These are phyloP conservation scores for Eucera pruinosa DNA, from an alignment of 2,888 invertebrate species.

Conservation along the genomic window DNA sequence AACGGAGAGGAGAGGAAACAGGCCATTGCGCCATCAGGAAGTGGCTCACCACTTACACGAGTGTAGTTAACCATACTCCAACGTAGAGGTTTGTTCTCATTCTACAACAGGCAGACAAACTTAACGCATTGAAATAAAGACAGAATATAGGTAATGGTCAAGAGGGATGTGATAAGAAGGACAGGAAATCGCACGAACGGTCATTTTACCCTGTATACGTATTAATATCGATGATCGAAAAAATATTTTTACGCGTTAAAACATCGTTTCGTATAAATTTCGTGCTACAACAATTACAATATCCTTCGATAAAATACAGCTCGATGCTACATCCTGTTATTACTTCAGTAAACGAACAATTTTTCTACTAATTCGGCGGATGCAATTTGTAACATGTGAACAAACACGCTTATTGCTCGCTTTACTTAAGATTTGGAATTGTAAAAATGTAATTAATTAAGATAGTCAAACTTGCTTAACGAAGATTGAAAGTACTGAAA, in stretches of 20 bases:
- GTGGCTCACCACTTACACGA: conserved; percentile 76
- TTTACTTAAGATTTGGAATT: neutral
- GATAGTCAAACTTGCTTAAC: neutral
- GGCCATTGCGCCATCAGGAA: conserved; percentile 82
- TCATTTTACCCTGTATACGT: conserved; percentile 49
- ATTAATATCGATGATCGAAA: conserved; percentile 20
- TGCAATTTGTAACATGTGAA: neutral
- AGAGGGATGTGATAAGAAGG: conserved; percentile 37
- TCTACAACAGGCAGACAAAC: conserved; percentile 56
- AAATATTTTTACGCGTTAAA: conserved; percentile 32
- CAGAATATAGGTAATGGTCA: conserved; percentile 42
- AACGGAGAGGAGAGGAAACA: conserved; percentile 77
- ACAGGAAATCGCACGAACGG: conserved; percentile 34
- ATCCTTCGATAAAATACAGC: neutral
- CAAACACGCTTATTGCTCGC: too few relatives aligned
- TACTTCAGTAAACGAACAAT: neutral
- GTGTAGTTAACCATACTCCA: conserved; percentile 67
- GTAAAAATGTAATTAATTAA: neutral
- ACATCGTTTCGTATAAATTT: conserved; percentile 36
- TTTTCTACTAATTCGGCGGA: neutral
- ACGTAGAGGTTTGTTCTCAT: conserved; percentile 49
- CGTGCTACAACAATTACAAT: conserved; percentile 20
- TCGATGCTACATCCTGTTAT: neutral
- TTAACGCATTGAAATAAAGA: conserved; percentile 63
- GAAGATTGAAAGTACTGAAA: neutral